These are phyloP conservation scores for Phoeniculus purpureus DNA, from an alignment of 2,797 vertebrate species.

Conservation along the genomic window DNA sequence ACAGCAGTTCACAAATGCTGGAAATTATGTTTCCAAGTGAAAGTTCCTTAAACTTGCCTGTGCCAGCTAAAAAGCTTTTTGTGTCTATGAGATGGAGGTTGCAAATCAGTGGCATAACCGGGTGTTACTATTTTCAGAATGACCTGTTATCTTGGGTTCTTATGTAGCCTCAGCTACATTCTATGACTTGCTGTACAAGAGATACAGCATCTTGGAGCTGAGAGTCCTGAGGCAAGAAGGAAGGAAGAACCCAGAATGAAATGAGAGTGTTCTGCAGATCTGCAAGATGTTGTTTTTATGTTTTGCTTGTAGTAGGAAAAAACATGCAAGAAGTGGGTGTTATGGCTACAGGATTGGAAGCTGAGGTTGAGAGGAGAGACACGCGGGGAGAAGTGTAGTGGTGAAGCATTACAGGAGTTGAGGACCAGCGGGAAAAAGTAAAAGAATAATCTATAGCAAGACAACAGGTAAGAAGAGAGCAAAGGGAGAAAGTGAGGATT, in stretches of 20 bases:
- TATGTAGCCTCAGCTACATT: fast-evolving
- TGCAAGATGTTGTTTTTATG: not conserved
- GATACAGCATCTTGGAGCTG: not conserved
- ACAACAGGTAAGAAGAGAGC: not conserved
- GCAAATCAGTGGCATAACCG: not conserved
- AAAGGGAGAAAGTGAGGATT: too few relatives aligned
- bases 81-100: not conserved
- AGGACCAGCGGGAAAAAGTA: not conserved
- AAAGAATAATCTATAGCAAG: not conserved
- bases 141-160: not conserved
- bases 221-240: not conserved
- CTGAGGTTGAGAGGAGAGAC: not conserved
- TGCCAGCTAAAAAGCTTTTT: not conserved
- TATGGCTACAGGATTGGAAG: not conserved
- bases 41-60: not conserved
- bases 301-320: not conserved
- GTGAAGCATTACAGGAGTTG: not conserved
- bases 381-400: not conserved
- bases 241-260: not conserved
- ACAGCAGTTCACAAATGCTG: not conserved
- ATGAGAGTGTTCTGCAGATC: not conserved
- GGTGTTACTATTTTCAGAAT: not conserved
- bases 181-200: not conserved
- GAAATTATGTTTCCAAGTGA: not conserved
- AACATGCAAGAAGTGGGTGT: not conserved